These are phyloP conservation scores for Prunella himalayana DNA, from an alignment of 2,113 vertebrate species.

Conservation along the genomic window DNA sequence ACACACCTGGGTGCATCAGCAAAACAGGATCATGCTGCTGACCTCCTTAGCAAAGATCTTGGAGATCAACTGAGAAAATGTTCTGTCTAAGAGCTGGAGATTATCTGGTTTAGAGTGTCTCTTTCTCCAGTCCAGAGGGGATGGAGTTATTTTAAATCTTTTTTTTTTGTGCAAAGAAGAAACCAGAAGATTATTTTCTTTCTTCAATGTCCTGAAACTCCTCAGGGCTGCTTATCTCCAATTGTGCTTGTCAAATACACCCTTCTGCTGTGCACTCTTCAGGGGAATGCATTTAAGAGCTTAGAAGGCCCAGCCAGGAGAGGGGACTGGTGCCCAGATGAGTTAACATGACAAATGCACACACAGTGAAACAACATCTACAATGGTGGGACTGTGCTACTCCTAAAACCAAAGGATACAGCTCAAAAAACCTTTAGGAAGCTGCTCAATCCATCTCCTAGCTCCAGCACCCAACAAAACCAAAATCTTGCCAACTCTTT, in stretches of 20 bases:
- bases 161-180: constrained; percentile 40
- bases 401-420: not conserved
- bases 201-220: constrained; percentile 53
- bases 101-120: constrained; percentile 58
- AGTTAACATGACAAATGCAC: not conserved
- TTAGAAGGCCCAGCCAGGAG: constrained; percentile 42
- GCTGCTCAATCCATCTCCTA: not conserved
- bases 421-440: not conserved
- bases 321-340: not conserved
- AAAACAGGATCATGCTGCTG: not conserved
- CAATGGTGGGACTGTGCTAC: not conserved
- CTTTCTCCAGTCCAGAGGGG: constrained; percentile 48
- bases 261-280: constrained; percentile 36
- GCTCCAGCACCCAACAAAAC: not conserved
- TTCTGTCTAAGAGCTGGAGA: constrained; percentile 43
- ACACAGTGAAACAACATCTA: not conserved
- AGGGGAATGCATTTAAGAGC: constrained; percentile 52
- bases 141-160: constrained; percentile 36
- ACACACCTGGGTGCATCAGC: not conserved
- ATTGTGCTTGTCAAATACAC: constrained; percentile 53
- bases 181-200: constrained; percentile 58
- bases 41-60: constrained; percentile 45
- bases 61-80: constrained; percentile 32
- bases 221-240: constrained; percentile 58
- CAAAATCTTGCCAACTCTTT: not conserved